Percentiles rank a stretch among this genome's conserved stretches.
Evolutionary conservation across 2,888 invertebrate species (phyloP).

Genomic region (Diarsia rubi): DNA sequence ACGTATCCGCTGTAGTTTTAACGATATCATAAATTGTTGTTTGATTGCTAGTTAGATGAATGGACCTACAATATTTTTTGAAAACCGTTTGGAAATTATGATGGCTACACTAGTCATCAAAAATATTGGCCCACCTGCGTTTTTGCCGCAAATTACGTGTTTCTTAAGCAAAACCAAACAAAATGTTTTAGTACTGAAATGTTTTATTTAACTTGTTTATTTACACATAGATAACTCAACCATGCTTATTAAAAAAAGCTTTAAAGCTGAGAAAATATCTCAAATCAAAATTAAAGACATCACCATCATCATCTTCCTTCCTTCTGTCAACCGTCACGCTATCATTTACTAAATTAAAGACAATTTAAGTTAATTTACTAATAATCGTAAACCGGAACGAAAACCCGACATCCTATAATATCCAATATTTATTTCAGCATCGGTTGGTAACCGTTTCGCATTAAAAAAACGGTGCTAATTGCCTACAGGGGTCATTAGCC

Average conservation of each 20-base stretch:
- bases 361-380: not conserved
- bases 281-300: not conserved
- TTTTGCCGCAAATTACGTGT: no score
- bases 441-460: not conserved
- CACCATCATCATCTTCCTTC: no score
- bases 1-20: slow-evolving; percentile 61
- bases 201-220: no score
- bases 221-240: not conserved
- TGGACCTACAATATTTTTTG: not conserved
- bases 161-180: no score
- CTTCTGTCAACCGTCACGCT: no score
- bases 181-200: no score
- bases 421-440: not conserved
- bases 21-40: slow-evolving; percentile 43
- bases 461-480: slow-evolving; percentile 33
- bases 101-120: not conserved
- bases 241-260: not conserved
- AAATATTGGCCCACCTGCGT: no score
- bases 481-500: slow-evolving; percentile 36
- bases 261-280: not conserved
- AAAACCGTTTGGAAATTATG: not conserved
- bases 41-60: slow-evolving; percentile 29
- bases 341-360: no score
- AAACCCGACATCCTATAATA: not conserved
- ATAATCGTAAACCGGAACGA: not conserved